These are phyloP conservation scores for Girardia tigrina DNA, from an alignment of 2,888 invertebrate species.

Conservation along the genomic window DNA sequence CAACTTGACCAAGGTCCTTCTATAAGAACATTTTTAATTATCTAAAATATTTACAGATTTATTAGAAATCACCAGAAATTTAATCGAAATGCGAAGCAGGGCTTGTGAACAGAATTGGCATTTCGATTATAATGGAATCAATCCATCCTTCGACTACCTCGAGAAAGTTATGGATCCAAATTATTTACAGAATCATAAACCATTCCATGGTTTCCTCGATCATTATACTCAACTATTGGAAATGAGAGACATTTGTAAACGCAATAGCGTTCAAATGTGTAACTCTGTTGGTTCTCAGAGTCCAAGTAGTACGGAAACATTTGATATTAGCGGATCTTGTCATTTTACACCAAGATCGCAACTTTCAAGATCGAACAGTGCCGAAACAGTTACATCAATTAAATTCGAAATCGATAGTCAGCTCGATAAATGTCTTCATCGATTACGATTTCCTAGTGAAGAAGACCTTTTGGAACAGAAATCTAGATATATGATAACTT, in stretches of 20 bases:
- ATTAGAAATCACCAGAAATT: neutral
- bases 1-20: neutral
- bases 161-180: neutral
- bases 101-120: neutral
- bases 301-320: neutral
- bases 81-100: neutral
- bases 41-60: neutral
- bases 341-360: neutral
- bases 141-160: neutral
- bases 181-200: neutral
- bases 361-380: neutral
- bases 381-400: neutral
- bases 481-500: neutral
- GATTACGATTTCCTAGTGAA: neutral
- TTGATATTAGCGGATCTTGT: neutral
- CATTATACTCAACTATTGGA: neutral
- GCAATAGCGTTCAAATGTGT: neutral
- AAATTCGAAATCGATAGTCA: neutral
- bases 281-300: neutral
- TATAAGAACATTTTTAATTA: neutral
- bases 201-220: neutral
- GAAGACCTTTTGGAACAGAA: neutral
- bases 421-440: neutral
- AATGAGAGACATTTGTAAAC: neutral
- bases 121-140: neutral